Base-by-base conservation (phyloP, 2,797 vertebrate genomes). In the Lagodon rhomboides region DNA sequence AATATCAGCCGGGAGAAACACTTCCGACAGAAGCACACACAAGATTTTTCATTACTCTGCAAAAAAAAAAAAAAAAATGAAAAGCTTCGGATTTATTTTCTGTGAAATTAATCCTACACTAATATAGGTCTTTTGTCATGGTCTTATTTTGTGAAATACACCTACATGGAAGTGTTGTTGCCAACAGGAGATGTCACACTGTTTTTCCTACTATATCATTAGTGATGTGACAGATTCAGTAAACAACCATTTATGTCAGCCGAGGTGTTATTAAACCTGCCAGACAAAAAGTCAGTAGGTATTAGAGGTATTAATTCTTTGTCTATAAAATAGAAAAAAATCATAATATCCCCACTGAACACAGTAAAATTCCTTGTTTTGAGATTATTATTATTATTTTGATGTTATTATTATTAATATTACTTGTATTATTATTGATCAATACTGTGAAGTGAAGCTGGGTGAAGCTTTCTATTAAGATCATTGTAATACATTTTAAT, bases 221-320 rank as follows among this genome's bases (percentile, higher is more conserved):
- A 20, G 13, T 60, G 43, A 51, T 34, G 17, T 10, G 38, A 61
- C 69, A 17, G 34, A 5, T 59, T 12, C 50, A 67, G 46, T n/a
- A 49, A 23, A 66, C 55, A 13, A 16, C 20, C n/a, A 38, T 61
- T 74, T 30, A 18, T 23, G 44, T 43, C 41, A 66, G 18, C 5
- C 27, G 22, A 58, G 59, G 44, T 51, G 64, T 68, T 73, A 38
- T 68, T 41, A 55, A 68, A 79, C 68, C 34, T 46, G 60, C 10
- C 49, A 25, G 51, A 46, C 23, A 50, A 20, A 63, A 62, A 27
- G 25, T n/a, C 46, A 25, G 47, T 17, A 44, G 58, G 1, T 53
- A 47, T 66, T 62, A 54, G 50, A 34, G 0, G 12, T 38, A 54
- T 60, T 62, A 54, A 60, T n/a, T 47, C 12, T 11, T 22, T 1